A percentile compares a stretch with the other conserved stretches of the same genome.
Conservation (phyloP, 1,140 invertebrate species). For the Zeugodacus cucurbitae region DNA sequence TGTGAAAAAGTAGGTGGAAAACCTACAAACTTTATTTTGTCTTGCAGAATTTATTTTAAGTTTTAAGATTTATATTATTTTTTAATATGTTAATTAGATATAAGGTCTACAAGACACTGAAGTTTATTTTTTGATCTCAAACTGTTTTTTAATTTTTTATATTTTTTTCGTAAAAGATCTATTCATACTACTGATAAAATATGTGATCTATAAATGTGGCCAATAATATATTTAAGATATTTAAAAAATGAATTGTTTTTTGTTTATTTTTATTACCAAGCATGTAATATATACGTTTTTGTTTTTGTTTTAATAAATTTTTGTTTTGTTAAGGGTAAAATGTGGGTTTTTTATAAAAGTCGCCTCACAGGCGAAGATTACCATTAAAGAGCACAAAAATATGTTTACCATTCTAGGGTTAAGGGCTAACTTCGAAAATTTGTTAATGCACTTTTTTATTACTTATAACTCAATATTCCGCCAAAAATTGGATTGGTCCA, state of each 20-base stretch:
- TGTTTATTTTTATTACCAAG: not conserved
- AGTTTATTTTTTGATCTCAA: too few species aligned
- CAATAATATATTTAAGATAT: not conserved
- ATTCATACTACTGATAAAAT: not conserved
- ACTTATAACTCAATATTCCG: too few species aligned
- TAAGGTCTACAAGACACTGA: too few species aligned
- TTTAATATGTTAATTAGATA: too few species aligned
- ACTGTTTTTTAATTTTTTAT: not conserved
- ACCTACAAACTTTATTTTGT: not conserved
- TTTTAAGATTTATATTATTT: too few species aligned
- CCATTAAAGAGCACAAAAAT: slow-evolving; percentile 1
- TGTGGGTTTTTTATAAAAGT: slow-evolving; percentile 7
- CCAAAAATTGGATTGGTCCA: too few species aligned
- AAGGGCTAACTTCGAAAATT: too few species aligned
- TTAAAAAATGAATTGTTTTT: not conserved
- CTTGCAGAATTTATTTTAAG: too few species aligned
- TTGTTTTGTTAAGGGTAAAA: not conserved
- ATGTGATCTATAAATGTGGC: not conserved
- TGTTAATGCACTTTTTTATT: too few species aligned
- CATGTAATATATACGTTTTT: not conserved
- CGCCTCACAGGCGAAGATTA: not conserved
- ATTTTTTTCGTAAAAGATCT: not conserved
- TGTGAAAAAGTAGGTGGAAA: not conserved
- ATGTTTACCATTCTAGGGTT: not conserved
- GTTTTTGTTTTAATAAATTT: slow-evolving; percentile 22